These are phyloP conservation scores for Lymantria monacha DNA, from an alignment of 2,888 invertebrate species.

Conservation along the genomic window DNA sequence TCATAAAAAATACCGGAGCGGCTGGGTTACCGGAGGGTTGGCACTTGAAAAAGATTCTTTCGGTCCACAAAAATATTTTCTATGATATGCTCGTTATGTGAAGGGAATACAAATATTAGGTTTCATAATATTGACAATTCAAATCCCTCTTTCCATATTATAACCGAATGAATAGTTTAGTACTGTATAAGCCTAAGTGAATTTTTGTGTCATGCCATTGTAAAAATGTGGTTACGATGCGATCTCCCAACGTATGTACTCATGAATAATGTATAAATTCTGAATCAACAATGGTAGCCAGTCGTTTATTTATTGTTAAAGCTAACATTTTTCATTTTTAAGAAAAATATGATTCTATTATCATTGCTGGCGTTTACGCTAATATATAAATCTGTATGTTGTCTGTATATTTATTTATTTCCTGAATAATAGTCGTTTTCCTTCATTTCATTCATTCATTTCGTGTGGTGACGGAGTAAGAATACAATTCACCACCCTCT, in stretches of 20 bases:
- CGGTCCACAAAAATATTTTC: slow-evolving; percentile 7
- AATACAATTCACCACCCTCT: too few species aligned
- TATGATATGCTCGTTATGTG: slow-evolving; percentile 10
- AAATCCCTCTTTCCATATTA: slow-evolving; percentile 14
- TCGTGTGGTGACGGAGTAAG: too few species aligned
- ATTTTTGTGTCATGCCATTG: slow-evolving; percentile 45
- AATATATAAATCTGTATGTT: too few species aligned
- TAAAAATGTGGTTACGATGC: slow-evolving; percentile 37
- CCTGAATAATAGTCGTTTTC: too few species aligned
- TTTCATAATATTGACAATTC: slow-evolving; percentile 16
- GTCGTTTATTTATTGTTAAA: neutral
- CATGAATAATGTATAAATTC: slow-evolving; percentile 40
- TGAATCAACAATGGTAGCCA: neutral
- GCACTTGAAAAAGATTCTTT: slow-evolving; percentile 7
- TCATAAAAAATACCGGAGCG: slow-evolving; percentile 1
- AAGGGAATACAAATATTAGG: slow-evolving; percentile 25
- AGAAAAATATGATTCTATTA: too few species aligned
- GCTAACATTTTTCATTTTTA: neutral
- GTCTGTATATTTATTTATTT: too few species aligned
- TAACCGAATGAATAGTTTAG: slow-evolving; percentile 29
- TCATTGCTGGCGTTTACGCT: too few species aligned
- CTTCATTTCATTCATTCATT: too few species aligned
- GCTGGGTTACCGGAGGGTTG: neutral
- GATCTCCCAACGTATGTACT: slow-evolving; percentile 12
- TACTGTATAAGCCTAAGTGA: slow-evolving; percentile 44